Conservation (phyloP, 2,888 invertebrate species). For the Drosophila paranaensis region DNA sequence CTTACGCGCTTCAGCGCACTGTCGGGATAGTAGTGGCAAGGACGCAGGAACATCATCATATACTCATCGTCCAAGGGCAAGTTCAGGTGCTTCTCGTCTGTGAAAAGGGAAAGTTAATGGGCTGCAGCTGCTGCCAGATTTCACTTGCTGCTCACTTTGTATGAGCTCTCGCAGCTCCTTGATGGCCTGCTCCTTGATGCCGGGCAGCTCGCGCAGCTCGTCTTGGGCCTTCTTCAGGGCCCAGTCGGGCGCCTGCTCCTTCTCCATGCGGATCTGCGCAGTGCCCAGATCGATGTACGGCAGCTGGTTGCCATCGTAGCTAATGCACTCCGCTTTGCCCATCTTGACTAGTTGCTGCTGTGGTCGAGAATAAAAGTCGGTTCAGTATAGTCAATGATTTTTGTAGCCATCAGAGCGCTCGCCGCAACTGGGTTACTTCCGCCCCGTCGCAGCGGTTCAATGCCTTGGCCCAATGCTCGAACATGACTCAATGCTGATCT, state of each 20-base stretch:
- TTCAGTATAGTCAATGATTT: constrained; percentile 35
- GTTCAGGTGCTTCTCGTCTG: constrained; percentile 88
- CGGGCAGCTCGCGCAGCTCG: constrained; percentile 90
- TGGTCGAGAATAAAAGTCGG: constrained; percentile 62
- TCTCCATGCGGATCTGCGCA: constrained; percentile 87
- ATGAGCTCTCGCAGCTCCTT: constrained; percentile 86
- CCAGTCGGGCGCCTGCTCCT: constrained; percentile 86
- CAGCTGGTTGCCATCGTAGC: constrained; percentile 86
- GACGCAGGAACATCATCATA: constrained; percentile 91
- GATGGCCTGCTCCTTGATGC: constrained; percentile 87
- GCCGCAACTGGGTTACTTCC: constrained; percentile 71
- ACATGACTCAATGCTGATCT: constrained; percentile 71
- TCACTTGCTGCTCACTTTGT: constrained; percentile 84
- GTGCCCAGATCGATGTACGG: constrained; percentile 88
- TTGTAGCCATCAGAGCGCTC: constrained; percentile 46
- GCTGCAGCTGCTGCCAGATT: not conserved
- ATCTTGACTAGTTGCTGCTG: constrained; percentile 64
- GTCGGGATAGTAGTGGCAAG: constrained; percentile 94
- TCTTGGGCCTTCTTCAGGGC: constrained; percentile 87
- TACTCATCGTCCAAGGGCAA: constrained; percentile 90
- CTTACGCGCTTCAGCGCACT: constrained; percentile 91
- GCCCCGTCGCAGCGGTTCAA: constrained; percentile 60
- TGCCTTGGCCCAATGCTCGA: constrained; percentile 65
- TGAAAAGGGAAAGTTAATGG: not conserved
- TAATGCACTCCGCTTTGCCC: constrained; percentile 82